Evolutionary conservation across 2,888 invertebrate species (phyloP).

Genomic region (Villa cingulata): DNA sequence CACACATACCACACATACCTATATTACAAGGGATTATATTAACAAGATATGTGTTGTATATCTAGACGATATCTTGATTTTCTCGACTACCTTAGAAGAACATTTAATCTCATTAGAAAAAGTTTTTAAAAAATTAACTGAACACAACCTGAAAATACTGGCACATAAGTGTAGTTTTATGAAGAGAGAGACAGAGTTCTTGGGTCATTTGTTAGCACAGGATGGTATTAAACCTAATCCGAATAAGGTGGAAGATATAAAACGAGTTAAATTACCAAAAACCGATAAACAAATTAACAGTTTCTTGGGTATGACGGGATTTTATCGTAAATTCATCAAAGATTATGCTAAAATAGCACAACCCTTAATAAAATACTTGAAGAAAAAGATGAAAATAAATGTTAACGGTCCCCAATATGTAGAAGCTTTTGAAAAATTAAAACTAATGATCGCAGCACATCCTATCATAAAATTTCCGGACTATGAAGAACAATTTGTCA

Average conservation of each 20-base stretch:
- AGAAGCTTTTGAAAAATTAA: slow-evolving; percentile 12
- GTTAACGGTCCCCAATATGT: slow-evolving; percentile 8
- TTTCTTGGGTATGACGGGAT: not conserved
- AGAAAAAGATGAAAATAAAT: not conserved
- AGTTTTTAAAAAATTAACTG: not conserved
- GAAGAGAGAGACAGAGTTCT: not conserved
- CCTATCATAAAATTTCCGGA: not conserved
- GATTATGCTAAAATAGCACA: not conserved
- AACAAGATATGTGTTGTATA: slow-evolving; percentile 3
- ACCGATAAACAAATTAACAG: slow-evolving; percentile 1
- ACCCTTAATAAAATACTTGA: slow-evolving; percentile 11
- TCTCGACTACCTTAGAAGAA: slow-evolving; percentile 10
- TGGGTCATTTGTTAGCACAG: slow-evolving; percentile 1
- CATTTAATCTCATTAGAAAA: slow-evolving; percentile 6
- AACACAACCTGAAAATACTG: slow-evolving; percentile 1
- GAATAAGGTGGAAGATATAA: not conserved
- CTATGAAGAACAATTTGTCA: not conserved
- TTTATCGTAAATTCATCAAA: not conserved
- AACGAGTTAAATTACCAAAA: not conserved
- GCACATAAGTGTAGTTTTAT: slow-evolving; percentile 1
- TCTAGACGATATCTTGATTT: slow-evolving; percentile 9
- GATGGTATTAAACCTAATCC: slow-evolving; percentile 1
- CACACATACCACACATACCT: too few relatives aligned
- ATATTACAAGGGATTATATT: slow-evolving; percentile 8
- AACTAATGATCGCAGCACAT: slow-evolving; percentile 7